Percentiles rank a stretch among this genome's conserved stretches.
Conservation (phyloP, 1,140 invertebrate genomes). For the Bombus terrestris region DNA sequence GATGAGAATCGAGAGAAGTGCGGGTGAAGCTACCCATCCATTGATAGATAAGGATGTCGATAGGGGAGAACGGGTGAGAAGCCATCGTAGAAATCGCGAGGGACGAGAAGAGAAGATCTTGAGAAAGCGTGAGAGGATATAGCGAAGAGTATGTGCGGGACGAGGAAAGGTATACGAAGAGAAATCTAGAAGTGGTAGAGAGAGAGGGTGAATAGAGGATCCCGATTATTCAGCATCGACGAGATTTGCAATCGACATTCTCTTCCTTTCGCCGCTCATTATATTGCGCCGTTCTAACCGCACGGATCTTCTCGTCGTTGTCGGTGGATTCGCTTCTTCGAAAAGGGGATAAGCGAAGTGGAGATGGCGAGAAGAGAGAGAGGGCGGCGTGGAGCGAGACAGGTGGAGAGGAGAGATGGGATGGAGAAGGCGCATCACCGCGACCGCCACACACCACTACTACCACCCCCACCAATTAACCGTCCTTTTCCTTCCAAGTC, state of each 20-base stretch:
- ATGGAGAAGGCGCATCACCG: constrained; percentile 22
- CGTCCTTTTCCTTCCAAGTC: constrained; percentile 26
- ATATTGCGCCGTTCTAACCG: constrained; percentile 65
- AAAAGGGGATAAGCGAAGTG: constrained; percentile 38
- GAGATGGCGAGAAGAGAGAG: constrained; percentile 14
- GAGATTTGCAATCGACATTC: constrained; percentile 76
- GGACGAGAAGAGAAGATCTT: not conserved
- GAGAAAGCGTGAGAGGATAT: not conserved
- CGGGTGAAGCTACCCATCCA: constrained; percentile 5
- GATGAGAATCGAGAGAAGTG: constrained; percentile 31
- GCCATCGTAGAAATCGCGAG: not conserved
- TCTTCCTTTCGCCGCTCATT: constrained; percentile 71
- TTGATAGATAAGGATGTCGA: constrained; percentile 25
- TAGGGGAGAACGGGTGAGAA: not conserved
- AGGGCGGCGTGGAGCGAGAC: too few species aligned
- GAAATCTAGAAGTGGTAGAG: not conserved
- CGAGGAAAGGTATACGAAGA: not conserved
- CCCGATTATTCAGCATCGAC: constrained; percentile 72
- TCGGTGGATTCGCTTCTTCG: constrained; percentile 17
- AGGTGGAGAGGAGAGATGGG: not conserved
- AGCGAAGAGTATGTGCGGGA: not conserved
- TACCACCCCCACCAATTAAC: constrained; percentile 57
- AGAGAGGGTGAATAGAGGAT: constrained; percentile 54
- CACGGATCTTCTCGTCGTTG: constrained; percentile 41
- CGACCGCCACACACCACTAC: constrained; percentile 6